phyloP scores from a whole-genome alignment of 92 coral and sea anemone species.

The Metridium senile region DNA sequence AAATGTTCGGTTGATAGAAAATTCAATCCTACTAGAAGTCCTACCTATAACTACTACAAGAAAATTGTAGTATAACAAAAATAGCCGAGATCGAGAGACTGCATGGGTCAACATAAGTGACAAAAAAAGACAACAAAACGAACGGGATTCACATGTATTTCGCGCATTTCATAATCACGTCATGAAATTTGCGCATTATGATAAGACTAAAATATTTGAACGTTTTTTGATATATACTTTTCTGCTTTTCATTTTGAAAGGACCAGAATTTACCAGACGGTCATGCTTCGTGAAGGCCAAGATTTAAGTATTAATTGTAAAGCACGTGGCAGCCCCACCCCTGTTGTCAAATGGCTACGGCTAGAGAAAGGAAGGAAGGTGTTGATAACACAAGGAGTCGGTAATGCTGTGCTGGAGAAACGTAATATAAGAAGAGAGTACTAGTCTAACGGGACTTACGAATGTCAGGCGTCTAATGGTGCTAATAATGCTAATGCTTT shows the following conservation, averaged over 20 bases:
- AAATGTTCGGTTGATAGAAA: too few relatives aligned
- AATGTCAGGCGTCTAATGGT: slow-evolving; percentile 38
- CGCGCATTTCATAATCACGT: too few relatives aligned
- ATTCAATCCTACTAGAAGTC: too few relatives aligned
- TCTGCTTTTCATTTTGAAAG: too few relatives aligned
- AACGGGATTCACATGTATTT: too few relatives aligned
- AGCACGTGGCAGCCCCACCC: slow-evolving; percentile 21
- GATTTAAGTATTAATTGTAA: slow-evolving; percentile 5
- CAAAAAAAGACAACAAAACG: too few relatives aligned
- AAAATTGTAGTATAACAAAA: too few relatives aligned
- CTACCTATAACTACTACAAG: too few relatives aligned
- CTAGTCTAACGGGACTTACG: slow-evolving; percentile 6
- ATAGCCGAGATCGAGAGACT: too few relatives aligned
- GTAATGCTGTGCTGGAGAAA: not conserved
- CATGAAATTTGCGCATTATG: too few relatives aligned
- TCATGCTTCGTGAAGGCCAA: slow-evolving; percentile 1
- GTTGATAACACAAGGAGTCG: not conserved
- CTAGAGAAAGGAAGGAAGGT: not conserved
- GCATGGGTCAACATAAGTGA: too few relatives aligned
- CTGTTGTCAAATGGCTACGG: slow-evolving; percentile 28
- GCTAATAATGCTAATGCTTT: slow-evolving; percentile 1
- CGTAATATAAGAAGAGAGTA: slow-evolving; percentile 17
- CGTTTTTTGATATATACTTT: not conserved
- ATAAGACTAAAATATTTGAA: too few relatives aligned
- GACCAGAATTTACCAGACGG: not conserved